Base-by-base conservation (phyloP, 1,140 invertebrate genomes). In the Pseudoatta argentina region DNA sequence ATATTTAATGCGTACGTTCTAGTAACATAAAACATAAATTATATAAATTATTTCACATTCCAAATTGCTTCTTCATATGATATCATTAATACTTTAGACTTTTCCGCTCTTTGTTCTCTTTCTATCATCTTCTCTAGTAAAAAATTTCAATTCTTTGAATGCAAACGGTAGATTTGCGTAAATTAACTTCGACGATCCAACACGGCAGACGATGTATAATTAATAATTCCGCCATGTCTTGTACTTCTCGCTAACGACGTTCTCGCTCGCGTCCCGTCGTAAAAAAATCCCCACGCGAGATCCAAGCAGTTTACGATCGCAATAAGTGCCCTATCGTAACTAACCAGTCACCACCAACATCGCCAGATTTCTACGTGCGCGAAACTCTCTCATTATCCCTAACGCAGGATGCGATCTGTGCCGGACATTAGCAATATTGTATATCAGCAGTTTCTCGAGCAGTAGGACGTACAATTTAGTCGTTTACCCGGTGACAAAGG, bases 341-440 rank as follows among this genome's bases (percentile, higher is more conserved):
- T 73, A 72, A 82, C 76, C 66, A 24, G 61, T n/a, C 66, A 30
- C n/a, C 12, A 48, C 21, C 57, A 39, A 1, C 51, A 6, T 34
- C n/a, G 21, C 18, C 51, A 59, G 61, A 21, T 8, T 30, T 61
- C 79, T 75, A 27, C 53, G 66, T 72, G 67, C 39, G 53, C 53
- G 75, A 67, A 64, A 44, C 77, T 90, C 78, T 61, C 89, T 85
- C 88, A 88, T 91, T 91, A 91, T 83, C 57, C 86, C 12, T 75
- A 69, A 76, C 61, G 59, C 27, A 85, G 75, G 59, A 39, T 27
- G 73, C 64, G 64, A 79, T 57, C 73, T 90, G 89, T 64, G 57
- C 79, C 85, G 78, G 89, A 91, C 90, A 91, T 90, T 87, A 77
- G 89, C 21, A 85, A 91, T 91, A 90, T 91, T 87, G 79, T 91